Base-by-base conservation (phyloP, 2,113 vertebrate species). In the Tichodroma muraria region DNA sequence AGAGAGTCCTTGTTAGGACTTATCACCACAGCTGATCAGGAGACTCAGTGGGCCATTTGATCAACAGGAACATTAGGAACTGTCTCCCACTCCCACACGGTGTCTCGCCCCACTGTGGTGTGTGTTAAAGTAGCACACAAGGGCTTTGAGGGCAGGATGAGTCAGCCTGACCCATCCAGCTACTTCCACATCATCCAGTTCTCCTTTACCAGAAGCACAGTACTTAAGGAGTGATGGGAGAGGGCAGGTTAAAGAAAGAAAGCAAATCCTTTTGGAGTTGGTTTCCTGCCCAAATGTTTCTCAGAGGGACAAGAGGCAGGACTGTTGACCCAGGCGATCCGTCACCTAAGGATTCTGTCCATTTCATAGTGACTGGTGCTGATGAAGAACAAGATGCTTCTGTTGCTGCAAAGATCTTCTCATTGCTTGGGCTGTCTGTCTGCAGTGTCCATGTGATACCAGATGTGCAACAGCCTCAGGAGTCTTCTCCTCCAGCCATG, bases 41-140 rank as follows among this genome's bases (percentile, higher is more conserved):
- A 92, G 73, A 76, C 80, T 95, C 86, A 77, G 53, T 78, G 73
- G 83, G 72, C 79, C 87, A 95, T 89, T 78, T 84, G 78, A 92
- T 82, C 90, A 95, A 88, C 91, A 97, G 77, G 70, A 95, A 89
- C 86, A 97, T 93, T 87, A 72, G 60, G 83, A 92, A 84, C 52
- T 35, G 64, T 92, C 92, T 90, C 81, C 73, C 19, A 2, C 82
- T 69, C 89, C 91, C 76, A 94, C 92, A 54, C 70, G 38, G 82
- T 21, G 90, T 95, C 91, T 93, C 42, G 1, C 73, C 90, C 80
- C 52, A 60, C 9, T n/a, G 61, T 53, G 47, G 44, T 38, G 54
- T 44, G 23, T 13, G 72, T 56, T 91, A 63, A 93, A 91, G 79
- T 25, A 88, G 71, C 44, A 66, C 76, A 92, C 2, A 0, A 47